Evolutionary conservation across 1,140 invertebrate genomes (phyloP), one percentile per base, ranked within the genome.

Genomic region (Harpegnathos saltator): DNA sequence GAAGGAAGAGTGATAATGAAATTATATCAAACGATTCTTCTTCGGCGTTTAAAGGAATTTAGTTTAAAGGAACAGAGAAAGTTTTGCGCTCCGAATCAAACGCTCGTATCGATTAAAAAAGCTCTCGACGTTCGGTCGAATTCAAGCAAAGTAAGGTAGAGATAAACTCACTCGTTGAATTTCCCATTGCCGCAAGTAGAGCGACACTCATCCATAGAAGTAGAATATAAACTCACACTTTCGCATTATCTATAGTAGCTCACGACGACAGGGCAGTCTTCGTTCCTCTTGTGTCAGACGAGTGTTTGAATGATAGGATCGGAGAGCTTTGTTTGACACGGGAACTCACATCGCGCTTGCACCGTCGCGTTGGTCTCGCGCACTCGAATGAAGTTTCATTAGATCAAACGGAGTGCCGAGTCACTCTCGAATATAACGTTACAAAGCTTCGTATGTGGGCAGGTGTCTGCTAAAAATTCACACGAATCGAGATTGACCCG

Each of bases 381-480:
- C 26, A 38, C 69, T 72, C 29, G 52, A 72, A 72, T 72, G 69
- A 72, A 72, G 69, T 44, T 58, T 72, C 69, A 72, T 58, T 72
- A 72, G 69, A 72, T 72, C 69, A 72, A 72, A 72, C 69, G 50
- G 69, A 56, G 56, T 56, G n/a, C 52, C 12, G 52, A n/a, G 29
- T n/a, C 69, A 72, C 52, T 72, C 38, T 72, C 19, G 19, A 38
- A 72, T 72, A 72, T 72, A 72, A 58, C 19, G 69, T 72, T 72
- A 72, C 69, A 72, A 72, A 72, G 69, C 52, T 19, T n/a, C 7
- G 29, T 11, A 38, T 58, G 52, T 29, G 22, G 52, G 24, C n/a
- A 56, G 26, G 24, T 71, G 62, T 65, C 29, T 48, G 22, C 24
- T 38, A n/a, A 58, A 72, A 58, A 58, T 3, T 19, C 19, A n/a